Percentiles rank a stretch among this genome's conserved stretches.
Evolutionary conservation across 1,140 invertebrate species (phyloP).

Genomic region (Olivierus martensii): DNA sequence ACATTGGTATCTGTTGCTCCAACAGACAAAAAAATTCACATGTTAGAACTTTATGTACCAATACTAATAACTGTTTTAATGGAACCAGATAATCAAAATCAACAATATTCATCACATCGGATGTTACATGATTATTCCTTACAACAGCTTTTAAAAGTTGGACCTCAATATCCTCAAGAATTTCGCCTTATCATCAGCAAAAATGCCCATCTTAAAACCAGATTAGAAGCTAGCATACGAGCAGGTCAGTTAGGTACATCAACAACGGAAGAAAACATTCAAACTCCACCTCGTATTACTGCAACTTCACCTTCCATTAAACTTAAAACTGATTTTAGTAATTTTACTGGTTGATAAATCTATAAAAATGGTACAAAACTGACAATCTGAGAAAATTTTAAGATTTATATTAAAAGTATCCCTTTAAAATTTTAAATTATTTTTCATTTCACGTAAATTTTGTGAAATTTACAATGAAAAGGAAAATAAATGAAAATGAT

Average conservation of each 20-base stretch:
- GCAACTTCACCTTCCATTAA: conserved; percentile 67
- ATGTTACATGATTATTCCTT: conserved; percentile 72
- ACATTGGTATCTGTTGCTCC: conserved; percentile 55
- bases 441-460: no score
- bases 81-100: conserved; percentile 29
- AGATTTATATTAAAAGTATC: no score
- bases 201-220: conserved; percentile 56
- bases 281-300: conserved; percentile 30
- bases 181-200: conserved; percentile 80
- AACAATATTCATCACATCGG: conserved; percentile 40
- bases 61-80: conserved; percentile 71
- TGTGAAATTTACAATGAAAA: no score
- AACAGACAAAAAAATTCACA: conserved; percentile 63
- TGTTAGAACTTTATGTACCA: conserved; percentile 73
- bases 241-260: conserved; percentile 29
- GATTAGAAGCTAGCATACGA: conserved; percentile 71
- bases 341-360: conserved; percentile 36
- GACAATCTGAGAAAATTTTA: no score
- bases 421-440: no score
- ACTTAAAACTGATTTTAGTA: conserved; percentile 91
- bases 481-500: no score
- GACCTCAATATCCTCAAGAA: conserved; percentile 78
- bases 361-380: no score
- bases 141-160: conserved; percentile 76
- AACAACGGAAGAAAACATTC: conserved; percentile 14